These are phyloP conservation scores for Delphinus delphis DNA, from an alignment of 2,113 vertebrate genomes.

Conservation along the genomic window DNA sequence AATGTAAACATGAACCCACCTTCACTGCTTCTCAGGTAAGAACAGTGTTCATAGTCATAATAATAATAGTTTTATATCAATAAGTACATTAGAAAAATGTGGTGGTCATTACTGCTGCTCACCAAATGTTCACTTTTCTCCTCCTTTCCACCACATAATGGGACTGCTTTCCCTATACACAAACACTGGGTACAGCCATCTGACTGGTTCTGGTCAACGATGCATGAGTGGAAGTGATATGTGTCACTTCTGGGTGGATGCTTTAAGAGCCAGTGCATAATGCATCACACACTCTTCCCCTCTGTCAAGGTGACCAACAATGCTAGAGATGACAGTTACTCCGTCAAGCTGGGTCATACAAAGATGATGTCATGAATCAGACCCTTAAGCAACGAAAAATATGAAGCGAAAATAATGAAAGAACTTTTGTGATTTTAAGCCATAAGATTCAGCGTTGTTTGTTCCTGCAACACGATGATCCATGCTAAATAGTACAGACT, in stretches of 20 bases:
- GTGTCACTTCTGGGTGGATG: background rate
- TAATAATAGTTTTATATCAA: background rate
- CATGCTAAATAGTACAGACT: background rate
- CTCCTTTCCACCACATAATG: background rate
- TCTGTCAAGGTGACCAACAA: background rate
- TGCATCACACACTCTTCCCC: background rate
- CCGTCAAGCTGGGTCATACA: background rate
- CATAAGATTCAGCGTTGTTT: background rate
- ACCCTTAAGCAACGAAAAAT: slow-evolving; percentile 10
- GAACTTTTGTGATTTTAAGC: slow-evolving; percentile 11
- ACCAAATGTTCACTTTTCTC: slow-evolving; percentile 16
- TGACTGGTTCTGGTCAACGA: background rate
- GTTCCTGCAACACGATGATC: background rate
- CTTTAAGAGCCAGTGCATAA: background rate
- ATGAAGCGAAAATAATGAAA: background rate
- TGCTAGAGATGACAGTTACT: background rate
- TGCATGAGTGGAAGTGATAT: background rate
- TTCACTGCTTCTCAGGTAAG: background rate
- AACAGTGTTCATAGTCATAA: background rate
- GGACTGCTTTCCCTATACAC: background rate
- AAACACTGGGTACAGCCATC: background rate
- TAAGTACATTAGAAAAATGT: slow-evolving; percentile 27
- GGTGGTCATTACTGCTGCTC: background rate
- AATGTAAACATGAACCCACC: background rate
- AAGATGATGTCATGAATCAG: background rate